Percentiles rank a stretch among this genome's conserved stretches.
Conservation (phyloP, 2,888 invertebrate species). For the Cerastis rubricosa region DNA sequence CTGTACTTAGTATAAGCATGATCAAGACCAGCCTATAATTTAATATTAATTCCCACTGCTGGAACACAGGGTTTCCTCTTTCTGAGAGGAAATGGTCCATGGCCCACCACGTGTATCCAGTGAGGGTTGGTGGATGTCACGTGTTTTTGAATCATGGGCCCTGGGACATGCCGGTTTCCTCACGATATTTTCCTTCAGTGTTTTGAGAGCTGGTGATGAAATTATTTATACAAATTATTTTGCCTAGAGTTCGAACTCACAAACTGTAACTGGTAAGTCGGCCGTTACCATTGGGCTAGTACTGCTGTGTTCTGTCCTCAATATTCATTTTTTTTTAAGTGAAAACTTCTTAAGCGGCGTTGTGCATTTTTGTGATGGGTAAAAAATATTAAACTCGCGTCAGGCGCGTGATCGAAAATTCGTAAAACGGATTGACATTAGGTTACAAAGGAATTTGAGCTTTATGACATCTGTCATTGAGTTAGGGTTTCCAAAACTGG, state of each 20-base stretch:
- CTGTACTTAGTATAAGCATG: neutral
- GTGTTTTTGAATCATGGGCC: neutral
- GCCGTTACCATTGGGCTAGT: neutral
- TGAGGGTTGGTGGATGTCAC: neutral
- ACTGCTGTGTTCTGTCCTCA: neutral
- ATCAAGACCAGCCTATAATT: no score
- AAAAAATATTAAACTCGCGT: no score
- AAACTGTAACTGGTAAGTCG: neutral
- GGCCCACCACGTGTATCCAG: neutral
- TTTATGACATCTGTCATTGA: no score
- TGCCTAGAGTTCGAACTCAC: neutral
- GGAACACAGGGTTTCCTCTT: neutral
- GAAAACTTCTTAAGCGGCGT: no score
- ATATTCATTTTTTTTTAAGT: no score
- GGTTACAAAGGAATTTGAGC: no score
- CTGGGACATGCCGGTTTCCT: neutral
- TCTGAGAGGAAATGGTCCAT: neutral
- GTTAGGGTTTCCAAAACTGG: no score
- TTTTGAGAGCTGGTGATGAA: neutral
- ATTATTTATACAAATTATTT: neutral
- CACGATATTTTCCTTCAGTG: neutral
- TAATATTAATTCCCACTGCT: neutral
- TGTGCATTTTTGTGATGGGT: no score
- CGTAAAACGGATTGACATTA: no score
- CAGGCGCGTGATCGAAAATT: no score